phyloP scores from a whole-genome alignment of 1,140 invertebrate genomes.

The Penaeus chinensis region DNA sequence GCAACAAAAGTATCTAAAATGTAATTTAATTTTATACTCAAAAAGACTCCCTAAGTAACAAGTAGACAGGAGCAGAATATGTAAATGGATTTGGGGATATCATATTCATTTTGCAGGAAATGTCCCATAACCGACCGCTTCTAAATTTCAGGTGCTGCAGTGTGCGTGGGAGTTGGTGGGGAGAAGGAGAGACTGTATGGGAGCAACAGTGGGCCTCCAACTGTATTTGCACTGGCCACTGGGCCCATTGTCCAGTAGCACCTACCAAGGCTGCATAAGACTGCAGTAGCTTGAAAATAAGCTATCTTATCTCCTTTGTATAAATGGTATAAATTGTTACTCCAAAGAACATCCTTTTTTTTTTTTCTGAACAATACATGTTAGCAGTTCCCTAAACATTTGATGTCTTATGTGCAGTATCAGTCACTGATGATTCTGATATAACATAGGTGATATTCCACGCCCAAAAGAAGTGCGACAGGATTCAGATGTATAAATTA shows the following conservation, averaged over 20 bases:
- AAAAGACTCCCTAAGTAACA: no score
- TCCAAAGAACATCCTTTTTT: background rate
- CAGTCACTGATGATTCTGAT: background rate
- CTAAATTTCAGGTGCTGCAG: conserved; percentile 44
- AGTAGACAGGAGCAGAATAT: no score
- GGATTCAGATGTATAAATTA: no score
- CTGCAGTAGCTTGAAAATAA: no score
- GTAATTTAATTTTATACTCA: no score
- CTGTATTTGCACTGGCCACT: conserved; percentile 52
- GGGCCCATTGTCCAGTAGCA: conserved; percentile 30
- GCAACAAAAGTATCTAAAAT: no score
- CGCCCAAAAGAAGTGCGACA: no score
- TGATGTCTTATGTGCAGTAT: background rate
- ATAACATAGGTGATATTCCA: no score
- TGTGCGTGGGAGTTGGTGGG: conserved; percentile 51
- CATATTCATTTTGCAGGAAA: background rate
- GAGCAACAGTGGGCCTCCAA: conserved; percentile 55
- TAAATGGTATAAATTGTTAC: background rate
- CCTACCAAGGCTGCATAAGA: conserved; percentile 43
- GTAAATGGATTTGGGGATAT: background rate
- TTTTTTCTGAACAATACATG: background rate
- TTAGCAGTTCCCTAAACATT: no score
- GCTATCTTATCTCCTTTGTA: no score
- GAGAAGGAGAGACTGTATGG: conserved; percentile 43
- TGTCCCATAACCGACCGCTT: background rate